Conservation (phyloP, 1,140 invertebrate genomes). For the Asbolus verrucosus region DNA sequence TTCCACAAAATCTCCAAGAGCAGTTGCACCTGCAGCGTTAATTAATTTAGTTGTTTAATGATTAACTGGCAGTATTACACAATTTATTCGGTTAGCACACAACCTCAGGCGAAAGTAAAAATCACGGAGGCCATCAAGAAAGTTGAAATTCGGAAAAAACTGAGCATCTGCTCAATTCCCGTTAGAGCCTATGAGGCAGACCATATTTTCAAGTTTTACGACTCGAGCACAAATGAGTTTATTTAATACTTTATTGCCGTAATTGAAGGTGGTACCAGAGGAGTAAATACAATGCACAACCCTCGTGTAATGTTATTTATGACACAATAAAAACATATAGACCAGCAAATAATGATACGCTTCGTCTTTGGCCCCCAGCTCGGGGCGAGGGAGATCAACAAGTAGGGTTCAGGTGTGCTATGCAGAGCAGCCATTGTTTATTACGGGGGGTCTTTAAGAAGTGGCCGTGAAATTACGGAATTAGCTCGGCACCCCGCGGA, state of each 20-base stretch:
- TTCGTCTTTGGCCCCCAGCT: background rate
- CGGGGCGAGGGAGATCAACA: conserved; percentile 8
- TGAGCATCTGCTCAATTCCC: background rate
- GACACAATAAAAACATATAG: conserved; percentile 1
- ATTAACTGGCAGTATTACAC: too few relatives aligned
- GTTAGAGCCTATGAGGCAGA: background rate
- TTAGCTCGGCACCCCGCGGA: background rate
- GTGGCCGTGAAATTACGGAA: conserved; percentile 24
- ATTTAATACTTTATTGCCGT: conserved; percentile 23
- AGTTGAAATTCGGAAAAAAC: background rate
- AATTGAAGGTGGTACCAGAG: conserved; percentile 6
- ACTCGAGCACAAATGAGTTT: background rate
- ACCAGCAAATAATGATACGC: background rate
- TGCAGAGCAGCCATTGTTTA: conserved; percentile 21
- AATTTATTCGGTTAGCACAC: too few relatives aligned
- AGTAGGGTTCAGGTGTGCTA: conserved; percentile 26
- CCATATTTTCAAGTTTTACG: conserved; percentile 16
- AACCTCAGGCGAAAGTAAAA: too few relatives aligned
- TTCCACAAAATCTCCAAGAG: conserved; percentile 3
- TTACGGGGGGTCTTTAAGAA: conserved; percentile 15
- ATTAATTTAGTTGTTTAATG: too few relatives aligned
- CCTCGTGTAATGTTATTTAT: conserved; percentile 31
- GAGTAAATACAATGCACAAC: background rate
- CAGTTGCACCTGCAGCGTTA: conserved; percentile 10
- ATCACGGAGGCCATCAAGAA: background rate